Conservation (phyloP, 2,113 vertebrate species). For the Bothrops jararaca region DNA sequence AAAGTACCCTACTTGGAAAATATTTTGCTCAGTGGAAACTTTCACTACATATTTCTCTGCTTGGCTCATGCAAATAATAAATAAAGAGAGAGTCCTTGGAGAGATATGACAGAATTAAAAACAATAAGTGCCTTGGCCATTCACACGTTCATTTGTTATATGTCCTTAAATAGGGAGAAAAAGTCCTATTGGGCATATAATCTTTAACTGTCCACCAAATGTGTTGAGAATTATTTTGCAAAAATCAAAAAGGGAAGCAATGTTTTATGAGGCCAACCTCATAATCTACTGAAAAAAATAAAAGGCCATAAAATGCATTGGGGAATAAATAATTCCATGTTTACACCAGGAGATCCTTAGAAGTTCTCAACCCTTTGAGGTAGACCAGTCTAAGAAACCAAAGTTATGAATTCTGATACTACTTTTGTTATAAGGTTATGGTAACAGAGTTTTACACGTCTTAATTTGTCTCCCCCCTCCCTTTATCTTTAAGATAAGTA, state of each 20-base stretch:
- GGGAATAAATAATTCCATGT: background rate
- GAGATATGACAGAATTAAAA: slow-evolving; percentile 40
- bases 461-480: background rate
- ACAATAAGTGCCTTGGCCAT: slow-evolving; percentile 33
- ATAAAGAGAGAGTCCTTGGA: slow-evolving; percentile 37
- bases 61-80: slow-evolving; percentile 54
- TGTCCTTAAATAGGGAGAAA: slow-evolving; percentile 55
- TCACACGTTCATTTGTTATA: slow-evolving; percentile 46
- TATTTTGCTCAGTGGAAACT: slow-evolving; percentile 51
- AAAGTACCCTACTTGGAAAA: slow-evolving; percentile 52
- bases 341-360: background rate
- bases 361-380: background rate
- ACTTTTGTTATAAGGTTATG: background rate
- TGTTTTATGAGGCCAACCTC: background rate
- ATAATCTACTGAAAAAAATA: background rate
- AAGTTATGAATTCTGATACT: background rate
- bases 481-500: background rate
- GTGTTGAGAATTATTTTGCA: slow-evolving; percentile 1
- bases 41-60: slow-evolving; percentile 53
- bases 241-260: background rate
- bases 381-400: background rate
- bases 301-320: background rate
- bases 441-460: background rate
- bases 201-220: background rate
- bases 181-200: background rate